phyloP scores from a whole-genome alignment of 2,888 invertebrate genomes.

The Cheilosia scutellata region DNA sequence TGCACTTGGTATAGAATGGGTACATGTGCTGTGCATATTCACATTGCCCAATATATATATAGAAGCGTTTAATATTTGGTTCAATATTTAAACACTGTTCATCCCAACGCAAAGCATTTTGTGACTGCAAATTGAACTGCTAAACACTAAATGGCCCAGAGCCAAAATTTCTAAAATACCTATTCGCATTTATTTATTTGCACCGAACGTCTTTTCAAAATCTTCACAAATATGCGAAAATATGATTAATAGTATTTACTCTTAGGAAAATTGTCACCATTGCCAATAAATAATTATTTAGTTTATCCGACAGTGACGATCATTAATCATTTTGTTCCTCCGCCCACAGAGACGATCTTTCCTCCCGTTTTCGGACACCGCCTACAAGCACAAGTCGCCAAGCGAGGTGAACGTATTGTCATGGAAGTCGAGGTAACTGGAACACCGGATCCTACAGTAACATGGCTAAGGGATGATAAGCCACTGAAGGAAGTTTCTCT shows the following conservation, averaged over 20 bases:
- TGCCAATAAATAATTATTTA: conserved; percentile 26
- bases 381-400: conserved; percentile 90
- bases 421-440: conserved; percentile 93
- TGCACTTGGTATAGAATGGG: no score
- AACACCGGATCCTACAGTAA: conserved; percentile 89
- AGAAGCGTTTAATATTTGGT: no score
- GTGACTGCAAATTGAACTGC: conserved; percentile 11
- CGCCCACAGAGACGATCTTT: conserved; percentile 88
- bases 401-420: conserved; percentile 88
- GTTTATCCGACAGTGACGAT: not conserved
- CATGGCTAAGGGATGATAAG: conserved; percentile 90
- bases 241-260: conserved; percentile 33
- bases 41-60: no score
- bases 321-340: conserved; percentile 5
- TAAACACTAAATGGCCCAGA: conserved; percentile 6
- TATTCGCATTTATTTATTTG: conserved; percentile 1
- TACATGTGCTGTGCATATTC: no score
- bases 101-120: no score
- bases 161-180: conserved; percentile 28
- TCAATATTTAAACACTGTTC: no score
- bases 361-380: conserved; percentile 92
- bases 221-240: conserved; percentile 2
- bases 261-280: not conserved
- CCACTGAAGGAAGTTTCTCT: conserved; percentile 86
- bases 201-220: not conserved